phyloP scores from a whole-genome alignment of 2,888 invertebrate genomes.

The Digitonthophagus gazella region DNA sequence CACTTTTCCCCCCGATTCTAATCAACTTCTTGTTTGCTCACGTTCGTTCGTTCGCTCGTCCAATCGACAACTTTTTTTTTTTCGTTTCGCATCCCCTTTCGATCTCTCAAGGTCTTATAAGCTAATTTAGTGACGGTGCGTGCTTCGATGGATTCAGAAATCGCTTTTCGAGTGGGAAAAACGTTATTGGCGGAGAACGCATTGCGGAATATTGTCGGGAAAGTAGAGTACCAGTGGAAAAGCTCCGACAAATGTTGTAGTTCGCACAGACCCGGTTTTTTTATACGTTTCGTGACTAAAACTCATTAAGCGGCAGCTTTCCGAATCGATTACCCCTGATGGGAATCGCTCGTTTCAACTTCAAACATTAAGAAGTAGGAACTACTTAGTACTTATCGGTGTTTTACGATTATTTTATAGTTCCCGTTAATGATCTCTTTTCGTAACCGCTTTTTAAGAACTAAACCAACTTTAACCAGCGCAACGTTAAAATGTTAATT shows the following conservation, averaged over 20 bases:
- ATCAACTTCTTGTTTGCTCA: constrained; percentile 13
- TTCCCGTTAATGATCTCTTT: neutral
- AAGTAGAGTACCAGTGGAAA: neutral
- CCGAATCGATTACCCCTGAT: neutral
- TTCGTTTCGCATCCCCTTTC: neutral
- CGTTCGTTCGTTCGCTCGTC: constrained; percentile 1
- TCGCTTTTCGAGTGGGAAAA: neutral
- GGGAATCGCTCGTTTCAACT: neutral
- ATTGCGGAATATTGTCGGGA: neutral
- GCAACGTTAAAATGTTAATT: neutral
- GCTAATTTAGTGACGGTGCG: neutral
- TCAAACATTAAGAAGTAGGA: neutral
- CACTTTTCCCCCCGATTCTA: neutral
- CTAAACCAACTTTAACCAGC: neutral
- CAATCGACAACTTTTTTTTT: constrained; percentile 2
- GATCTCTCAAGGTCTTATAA: neutral
- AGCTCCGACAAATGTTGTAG: neutral
- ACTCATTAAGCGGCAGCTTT: neutral
- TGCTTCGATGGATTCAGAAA: neutral
- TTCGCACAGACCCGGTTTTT: neutral
- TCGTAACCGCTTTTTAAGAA: neutral
- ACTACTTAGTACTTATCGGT: neutral
- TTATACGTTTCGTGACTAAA: neutral
- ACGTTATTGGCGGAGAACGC: too few species aligned
- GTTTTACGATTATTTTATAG: neutral